Base-by-base conservation (phyloP, 1,140 invertebrate species). In the Agrilus planipennis region DNA sequence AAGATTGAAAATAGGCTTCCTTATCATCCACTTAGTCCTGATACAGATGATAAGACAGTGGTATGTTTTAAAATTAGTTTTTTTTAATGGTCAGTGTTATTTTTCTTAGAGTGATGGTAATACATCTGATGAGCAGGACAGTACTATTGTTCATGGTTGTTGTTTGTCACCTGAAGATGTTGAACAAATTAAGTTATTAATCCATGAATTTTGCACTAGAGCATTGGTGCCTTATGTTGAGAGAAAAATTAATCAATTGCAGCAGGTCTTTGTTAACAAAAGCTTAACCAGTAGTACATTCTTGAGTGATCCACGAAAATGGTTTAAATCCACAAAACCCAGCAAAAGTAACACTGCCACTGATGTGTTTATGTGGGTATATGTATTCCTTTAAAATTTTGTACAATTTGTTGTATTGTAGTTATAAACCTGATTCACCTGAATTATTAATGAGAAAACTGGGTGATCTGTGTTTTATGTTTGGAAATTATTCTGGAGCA, bases 381-480 rank as follows among this genome's bases (percentile, higher is more conserved):
- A n/a, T 30, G 5, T 21, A 34, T 15, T 34, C n/a, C 23, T 35
- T 9, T 27, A 17, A 17, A 15, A 17, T 32, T 32, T 32, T 32
- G 3, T 17, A 32, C 5, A 25, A 11, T 6, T 25, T 25, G n/a
- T 25, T 25, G 5, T 25, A 37, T 52, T 67, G 34, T 50, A 89
- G 84, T 44, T 93, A 94, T 60, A 77, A 82, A 14, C 67, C 68
- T 22, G 92, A 96, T 61, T 89, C 92, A 29, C 79, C 86, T 3
- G 95, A 99, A 66, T 68, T 98, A 27, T 92, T 97, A 58, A 74
- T 92, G 17, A 72, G 94, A 42, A 79, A 90, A 41, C 61, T 98
- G 23, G 95, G 85, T 4, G 95, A 99, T 65, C 65, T 99, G 0
- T 92, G 89, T 61, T 97, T 99, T 58, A 80, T 98, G 73, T 92